Evolutionary conservation across 2,888 invertebrate species (phyloP).

Genomic region (Silvanus unidentatus): DNA sequence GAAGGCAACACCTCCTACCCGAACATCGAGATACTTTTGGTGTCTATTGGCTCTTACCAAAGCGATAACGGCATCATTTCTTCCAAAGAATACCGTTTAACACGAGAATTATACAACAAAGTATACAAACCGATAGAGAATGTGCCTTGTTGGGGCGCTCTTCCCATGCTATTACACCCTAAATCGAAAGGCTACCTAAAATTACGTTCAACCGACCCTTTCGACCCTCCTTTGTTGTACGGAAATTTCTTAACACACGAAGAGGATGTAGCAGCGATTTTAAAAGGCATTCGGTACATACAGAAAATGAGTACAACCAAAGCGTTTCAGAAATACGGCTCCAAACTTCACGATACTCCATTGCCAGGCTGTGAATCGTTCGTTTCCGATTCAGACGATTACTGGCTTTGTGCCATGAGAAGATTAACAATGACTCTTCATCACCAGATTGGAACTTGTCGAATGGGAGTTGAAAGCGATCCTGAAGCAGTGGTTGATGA

Average conservation of each 20-base stretch:
- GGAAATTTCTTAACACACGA: constrained; percentile 49
- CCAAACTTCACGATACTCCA: constrained; percentile 50
- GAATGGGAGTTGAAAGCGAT: constrained; percentile 50
- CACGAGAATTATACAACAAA: constrained; percentile 32
- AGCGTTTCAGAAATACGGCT: constrained; percentile 54
- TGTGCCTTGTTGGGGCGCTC: constrained; percentile 47
- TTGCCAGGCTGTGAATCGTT: constrained; percentile 53
- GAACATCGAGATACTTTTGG: constrained; percentile 60
- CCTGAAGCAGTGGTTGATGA: constrained; percentile 50
- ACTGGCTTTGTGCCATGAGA: constrained; percentile 62
- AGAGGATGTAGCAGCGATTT: constrained; percentile 44
- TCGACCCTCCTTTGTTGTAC: constrained; percentile 55
- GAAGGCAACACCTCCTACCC: constrained; percentile 52
- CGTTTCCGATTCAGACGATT: constrained; percentile 54
- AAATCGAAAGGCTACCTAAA: constrained; percentile 50
- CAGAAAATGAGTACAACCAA: constrained; percentile 46
- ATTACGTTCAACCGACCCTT: constrained; percentile 51
- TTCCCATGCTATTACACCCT: constrained; percentile 56
- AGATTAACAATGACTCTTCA: constrained; percentile 58
- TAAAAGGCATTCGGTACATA: constrained; percentile 51
- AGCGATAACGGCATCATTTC: constrained; percentile 12
- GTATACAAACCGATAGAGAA: constrained; percentile 44
- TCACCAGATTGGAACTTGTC: constrained; percentile 54
- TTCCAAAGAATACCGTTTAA: constrained; percentile 17
- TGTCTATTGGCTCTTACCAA: constrained; percentile 25